phyloP scores from a whole-genome alignment of 2,797 vertebrate species.

The Neostethus bicornis region DNA sequence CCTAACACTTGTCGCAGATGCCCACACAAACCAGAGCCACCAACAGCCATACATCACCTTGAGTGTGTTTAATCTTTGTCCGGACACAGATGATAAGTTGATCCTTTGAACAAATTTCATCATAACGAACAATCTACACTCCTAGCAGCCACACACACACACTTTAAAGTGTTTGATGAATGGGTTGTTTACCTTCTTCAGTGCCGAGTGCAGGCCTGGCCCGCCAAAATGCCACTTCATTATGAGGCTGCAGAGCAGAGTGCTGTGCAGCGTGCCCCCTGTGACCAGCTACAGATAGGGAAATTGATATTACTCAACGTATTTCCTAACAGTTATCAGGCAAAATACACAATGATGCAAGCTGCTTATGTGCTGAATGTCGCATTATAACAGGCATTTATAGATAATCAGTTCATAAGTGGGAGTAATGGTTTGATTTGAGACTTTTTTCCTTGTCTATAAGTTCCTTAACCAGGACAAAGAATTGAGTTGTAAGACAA shows the following conservation, averaged over 20 bases:
- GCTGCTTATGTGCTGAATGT: conserved; percentile 25
- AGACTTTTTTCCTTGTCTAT: neutral
- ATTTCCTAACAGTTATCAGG: conserved; percentile 28
- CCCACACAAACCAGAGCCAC: conserved; percentile 42
- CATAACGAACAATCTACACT: conserved; percentile 66
- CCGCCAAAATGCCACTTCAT: conserved; percentile 73
- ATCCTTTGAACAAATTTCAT: conserved; percentile 72
- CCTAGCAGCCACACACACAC: conserved; percentile 67
- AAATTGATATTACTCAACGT: conserved; percentile 43
- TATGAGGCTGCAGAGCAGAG: conserved; percentile 59
- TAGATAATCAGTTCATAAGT: neutral
- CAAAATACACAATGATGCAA: conserved; percentile 21
- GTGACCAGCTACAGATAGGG: conserved; percentile 41
- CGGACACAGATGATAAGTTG: conserved; percentile 68
- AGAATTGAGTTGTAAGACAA: conserved; percentile 10
- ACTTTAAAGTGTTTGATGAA: conserved; percentile 56
- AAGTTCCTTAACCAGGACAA: too few species aligned
- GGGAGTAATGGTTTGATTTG: neutral
- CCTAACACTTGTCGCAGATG: conserved; percentile 9
- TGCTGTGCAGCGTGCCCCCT: conserved; percentile 37
- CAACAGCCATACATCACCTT: conserved; percentile 53
- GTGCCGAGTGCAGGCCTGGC: conserved; percentile 52
- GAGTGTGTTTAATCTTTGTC: conserved; percentile 55
- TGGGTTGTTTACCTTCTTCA: conserved; percentile 70
- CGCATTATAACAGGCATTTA: conserved; percentile 10